These are phyloP conservation scores for Clarias magur DNA, from an alignment of 2,113 vertebrate species.

Conservation along the genomic window DNA sequence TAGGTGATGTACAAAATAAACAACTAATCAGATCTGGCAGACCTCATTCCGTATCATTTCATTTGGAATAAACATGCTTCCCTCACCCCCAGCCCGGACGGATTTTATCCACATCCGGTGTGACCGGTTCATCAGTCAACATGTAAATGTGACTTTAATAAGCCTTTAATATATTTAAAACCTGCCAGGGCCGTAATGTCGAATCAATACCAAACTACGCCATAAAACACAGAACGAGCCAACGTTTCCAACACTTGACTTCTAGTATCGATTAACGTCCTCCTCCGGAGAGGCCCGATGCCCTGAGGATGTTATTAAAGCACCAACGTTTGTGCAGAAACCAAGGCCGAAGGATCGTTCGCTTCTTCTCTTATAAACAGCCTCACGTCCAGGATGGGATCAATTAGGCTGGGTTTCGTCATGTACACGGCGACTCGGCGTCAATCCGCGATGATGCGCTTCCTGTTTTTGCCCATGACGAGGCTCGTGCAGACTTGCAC, in stretches of 20 bases:
- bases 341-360: background rate
- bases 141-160: conserved; percentile 28
- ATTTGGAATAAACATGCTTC: background rate
- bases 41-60: background rate
- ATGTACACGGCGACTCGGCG: background rate
- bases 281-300: background rate
- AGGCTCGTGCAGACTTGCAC: background rate
- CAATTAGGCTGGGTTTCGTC: too few relatives aligned
- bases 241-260: background rate
- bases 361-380: conserved; percentile 6
- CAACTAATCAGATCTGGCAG: background rate
- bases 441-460: background rate
- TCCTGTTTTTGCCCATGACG: background rate
- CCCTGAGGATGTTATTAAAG: conserved; percentile 12
- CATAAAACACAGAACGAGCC: background rate
- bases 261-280: background rate
- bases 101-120: background rate
- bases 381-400: background rate
- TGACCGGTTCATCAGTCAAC: background rate
- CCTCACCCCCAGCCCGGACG: background rate
- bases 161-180: background rate
- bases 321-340: background rate
- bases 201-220: conserved; percentile 4
- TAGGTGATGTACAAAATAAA: background rate
- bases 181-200: background rate